Base-by-base conservation (phyloP, 2,888 invertebrate species). In the Chrysolina oricalcia region DNA sequence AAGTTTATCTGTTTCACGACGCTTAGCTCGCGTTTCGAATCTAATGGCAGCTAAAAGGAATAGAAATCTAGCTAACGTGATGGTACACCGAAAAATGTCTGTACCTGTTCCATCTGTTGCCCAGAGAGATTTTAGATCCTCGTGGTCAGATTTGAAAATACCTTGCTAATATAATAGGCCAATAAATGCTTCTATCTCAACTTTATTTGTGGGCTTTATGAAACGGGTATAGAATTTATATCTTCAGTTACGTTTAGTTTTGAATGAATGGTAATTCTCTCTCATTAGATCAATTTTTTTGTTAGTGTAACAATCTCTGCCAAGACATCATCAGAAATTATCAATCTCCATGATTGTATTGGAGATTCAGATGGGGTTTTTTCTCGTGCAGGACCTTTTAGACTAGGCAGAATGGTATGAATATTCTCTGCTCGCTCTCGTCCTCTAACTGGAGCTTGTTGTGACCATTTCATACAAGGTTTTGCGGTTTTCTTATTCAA, bases 61-160 rank as follows among this genome's bases (percentile, higher is more conserved):
- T n/a, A 65, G 66, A 64, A 80, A 73, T 41, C 78, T 66, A 40
- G 65, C 70, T 17, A 79, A 68, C n/a, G 72, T 71, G 77, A 81
- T 81, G 8, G 78, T 77, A 65, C 59, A 59, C 23, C 74, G 66
- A 67, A 81, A 79, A 59, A 81, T 67, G n/a, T 72, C 71, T 65
- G 77, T 72, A 21, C 78, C 78, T 48, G 78, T 76, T 27, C 76
- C 80, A 77, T 81, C 78, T 50, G 74, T 76, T 21, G 78, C 70
- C 74, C 77, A 81, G 17, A 81, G 11, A 19, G 74, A 75, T 43
- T 70, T 69, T 56, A 78, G 35, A 70, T 75, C 77, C 72, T 81
- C 77, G 40, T 81, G 81, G 11, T 62, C 74, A 40, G 80, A 80
- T 73, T 81, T 81, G 68, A 81, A 80, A 46, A 77, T 15, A 46